phyloP scores from a whole-genome alignment of 2,888 invertebrate genomes.

The Helicoverpa assulta region DNA sequence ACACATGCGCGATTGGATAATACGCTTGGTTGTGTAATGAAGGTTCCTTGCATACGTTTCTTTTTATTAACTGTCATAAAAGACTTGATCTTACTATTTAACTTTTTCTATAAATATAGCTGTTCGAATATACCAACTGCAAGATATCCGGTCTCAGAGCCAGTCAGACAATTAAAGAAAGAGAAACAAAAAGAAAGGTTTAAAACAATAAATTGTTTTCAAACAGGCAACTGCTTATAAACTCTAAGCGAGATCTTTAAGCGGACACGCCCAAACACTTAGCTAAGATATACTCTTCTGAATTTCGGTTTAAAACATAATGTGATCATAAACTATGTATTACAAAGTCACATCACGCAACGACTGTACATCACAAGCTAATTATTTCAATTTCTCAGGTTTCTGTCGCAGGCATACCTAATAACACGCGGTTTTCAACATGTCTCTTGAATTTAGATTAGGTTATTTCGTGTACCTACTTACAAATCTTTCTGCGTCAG shows the following conservation, averaged over 20 bases:
- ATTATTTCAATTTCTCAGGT: slow-evolving; percentile 86
- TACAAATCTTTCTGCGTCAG: slow-evolving; percentile 25
- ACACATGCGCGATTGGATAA: slow-evolving; percentile 48
- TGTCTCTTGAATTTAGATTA: slow-evolving; percentile 79
- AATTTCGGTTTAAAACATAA: slow-evolving; percentile 50
- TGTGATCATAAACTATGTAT: slow-evolving; percentile 50
- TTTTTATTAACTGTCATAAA: slow-evolving; percentile 27
- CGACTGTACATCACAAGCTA: slow-evolving; percentile 79
- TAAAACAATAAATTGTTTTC: background rate
- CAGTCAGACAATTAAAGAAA: background rate
- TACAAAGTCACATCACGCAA: slow-evolving; percentile 68
- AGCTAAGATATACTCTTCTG: slow-evolving; percentile 47
- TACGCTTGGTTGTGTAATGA: slow-evolving; percentile 35
- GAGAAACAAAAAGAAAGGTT: background rate
- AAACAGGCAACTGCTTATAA: slow-evolving; percentile 12
- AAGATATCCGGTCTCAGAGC: background rate
- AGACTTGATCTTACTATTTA: background rate
- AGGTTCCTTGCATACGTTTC: slow-evolving; percentile 37
- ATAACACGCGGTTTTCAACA: slow-evolving; percentile 76
- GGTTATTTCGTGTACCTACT: slow-evolving; percentile 11
- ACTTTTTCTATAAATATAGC: background rate
- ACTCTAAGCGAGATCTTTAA: slow-evolving; percentile 38
- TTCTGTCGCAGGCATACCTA: slow-evolving; percentile 77
- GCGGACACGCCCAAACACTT: slow-evolving; percentile 60
- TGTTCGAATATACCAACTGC: background rate